Base-by-base conservation (phyloP, 1,140 invertebrate species). In the Apis florea region DNA sequence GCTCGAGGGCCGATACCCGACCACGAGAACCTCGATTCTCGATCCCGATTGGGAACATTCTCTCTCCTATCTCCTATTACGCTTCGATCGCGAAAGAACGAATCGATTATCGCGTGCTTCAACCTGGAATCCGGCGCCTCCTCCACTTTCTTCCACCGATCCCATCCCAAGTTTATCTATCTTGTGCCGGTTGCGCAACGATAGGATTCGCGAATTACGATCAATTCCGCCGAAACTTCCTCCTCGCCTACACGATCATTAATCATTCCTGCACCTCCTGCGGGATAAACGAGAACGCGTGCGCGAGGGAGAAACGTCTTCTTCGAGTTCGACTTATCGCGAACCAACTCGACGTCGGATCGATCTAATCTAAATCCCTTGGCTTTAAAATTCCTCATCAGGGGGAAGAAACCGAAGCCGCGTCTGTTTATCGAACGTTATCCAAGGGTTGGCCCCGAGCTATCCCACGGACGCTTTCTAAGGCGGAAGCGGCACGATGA, bases 1-100 rank as follows among this genome's bases (percentile, higher is more conserved):
- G 66, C 78, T 72, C 72, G 71, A 88, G 76, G 79, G 54, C 66
- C 31, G 75, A 85, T 83, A 74, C 83, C 56, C 67, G 83, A 21
- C 11, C 47, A 74, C 76, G 69, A 58, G 79, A 69, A 86, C 68
- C 70, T 69, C 74, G 73, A 85, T 85, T 83, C 70, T 49, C 40
- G 71, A 79, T 86, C 59, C 12, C 26, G 71, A 85, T 85, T 59
- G 54, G 31, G 51, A n/a, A 63, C 59, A 51, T 83, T 82, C 72
- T 54, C 75, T 54, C 15, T 64, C 13, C 70, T 71, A 59, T 78
- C 70, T 47, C 26, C 21, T 40, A 49, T n/a, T 61, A 21, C 56
- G 15, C 47, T 40, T 51, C 24, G 69, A 71, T 71, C 24, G 26
- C 19, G 67, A 53, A 70, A 59, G 24, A 78, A 47, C 9, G 26